Conservation (phyloP, 2,113 vertebrate species). For the Forbesichthys agassizii region DNA sequence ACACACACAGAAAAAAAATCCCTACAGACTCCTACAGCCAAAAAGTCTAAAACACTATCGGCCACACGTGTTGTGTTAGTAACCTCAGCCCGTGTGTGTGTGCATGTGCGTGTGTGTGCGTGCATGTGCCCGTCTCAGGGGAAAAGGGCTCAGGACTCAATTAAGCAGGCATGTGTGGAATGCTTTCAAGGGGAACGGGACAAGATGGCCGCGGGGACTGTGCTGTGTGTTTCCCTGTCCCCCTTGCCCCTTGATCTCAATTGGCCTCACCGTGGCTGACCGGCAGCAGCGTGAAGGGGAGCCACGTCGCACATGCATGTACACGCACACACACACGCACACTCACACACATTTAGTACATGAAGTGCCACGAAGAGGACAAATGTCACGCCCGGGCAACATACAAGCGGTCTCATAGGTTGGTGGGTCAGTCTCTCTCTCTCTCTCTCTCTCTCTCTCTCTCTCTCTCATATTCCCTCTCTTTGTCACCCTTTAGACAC, state of each 20-base stretch:
- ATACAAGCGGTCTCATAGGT: conserved; percentile 57
- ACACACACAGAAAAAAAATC: conserved; percentile 31
- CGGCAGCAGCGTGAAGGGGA: conserved; percentile 65
- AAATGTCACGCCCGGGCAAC: conserved; percentile 59
- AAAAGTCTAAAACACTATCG: conserved; percentile 55
- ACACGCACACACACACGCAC: conserved; percentile 19
- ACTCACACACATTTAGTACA: conserved; percentile 63
- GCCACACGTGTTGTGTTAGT: conserved; percentile 72
- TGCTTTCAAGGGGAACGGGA: conserved; percentile 72
- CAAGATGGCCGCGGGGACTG: conserved; percentile 62
- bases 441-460: neutral
- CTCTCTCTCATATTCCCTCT: conserved; percentile 6
- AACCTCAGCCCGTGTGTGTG: conserved; percentile 60
- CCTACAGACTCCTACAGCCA: conserved; percentile 35
- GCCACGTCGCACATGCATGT: conserved; percentile 38
- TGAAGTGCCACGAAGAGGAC: conserved; percentile 79
- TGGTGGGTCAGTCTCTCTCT: conserved; percentile 20
- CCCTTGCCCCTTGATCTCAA: conserved; percentile 67
- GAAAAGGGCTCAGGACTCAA: conserved; percentile 72
- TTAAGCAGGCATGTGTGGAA: conserved; percentile 76
- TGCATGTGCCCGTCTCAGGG: conserved; percentile 37
- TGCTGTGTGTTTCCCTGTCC: conserved; percentile 55
- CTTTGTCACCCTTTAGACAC: conserved; percentile 39
- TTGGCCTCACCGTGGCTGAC: conserved; percentile 66
- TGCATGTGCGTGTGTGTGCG: conserved; percentile 7